Conservation (phyloP, 2,113 vertebrate genomes). For the Cryptotis parvus region DNA sequence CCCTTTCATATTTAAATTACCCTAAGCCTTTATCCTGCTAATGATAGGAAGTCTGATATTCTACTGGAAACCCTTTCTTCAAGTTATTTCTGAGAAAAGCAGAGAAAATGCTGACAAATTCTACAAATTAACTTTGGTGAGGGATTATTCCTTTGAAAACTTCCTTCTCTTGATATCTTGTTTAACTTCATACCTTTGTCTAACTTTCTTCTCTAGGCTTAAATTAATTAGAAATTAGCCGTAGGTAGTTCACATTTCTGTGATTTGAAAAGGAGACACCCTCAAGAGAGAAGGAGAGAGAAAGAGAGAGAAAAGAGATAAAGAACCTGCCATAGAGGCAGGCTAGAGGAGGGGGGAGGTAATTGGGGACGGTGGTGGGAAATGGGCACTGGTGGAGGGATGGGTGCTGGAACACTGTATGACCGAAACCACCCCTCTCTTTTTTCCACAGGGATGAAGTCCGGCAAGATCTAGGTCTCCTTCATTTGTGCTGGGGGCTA, state of each 20-base stretch:
- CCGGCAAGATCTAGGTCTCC: too few species aligned
- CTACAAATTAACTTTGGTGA: neutral
- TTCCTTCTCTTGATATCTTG: neutral
- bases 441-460: too few species aligned
- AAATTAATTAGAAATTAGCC: slow-evolving; percentile 14
- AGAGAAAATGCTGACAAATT: neutral
- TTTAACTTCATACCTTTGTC: neutral
- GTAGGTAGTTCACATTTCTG: neutral
- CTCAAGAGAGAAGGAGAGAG: neutral
- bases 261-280: neutral
- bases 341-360: too few species aligned
- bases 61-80: neutral
- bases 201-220: neutral
- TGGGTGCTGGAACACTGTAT: too few species aligned
- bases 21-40: neutral
- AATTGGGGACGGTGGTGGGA: too few species aligned
- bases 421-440: too few species aligned
- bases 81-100: slow-evolving; percentile 15
- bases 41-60: slow-evolving; percentile 29
- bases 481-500: too few species aligned
- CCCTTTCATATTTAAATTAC: slow-evolving; percentile 12
- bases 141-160: neutral
- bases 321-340: too few species aligned
- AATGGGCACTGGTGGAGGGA: too few species aligned
- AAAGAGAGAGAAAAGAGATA: too few species aligned